Percentiles rank a stretch among this genome's conserved stretches.
Evolutionary conservation across 2,888 invertebrate species (phyloP).

Genomic region (Anthrax anthrax): DNA sequence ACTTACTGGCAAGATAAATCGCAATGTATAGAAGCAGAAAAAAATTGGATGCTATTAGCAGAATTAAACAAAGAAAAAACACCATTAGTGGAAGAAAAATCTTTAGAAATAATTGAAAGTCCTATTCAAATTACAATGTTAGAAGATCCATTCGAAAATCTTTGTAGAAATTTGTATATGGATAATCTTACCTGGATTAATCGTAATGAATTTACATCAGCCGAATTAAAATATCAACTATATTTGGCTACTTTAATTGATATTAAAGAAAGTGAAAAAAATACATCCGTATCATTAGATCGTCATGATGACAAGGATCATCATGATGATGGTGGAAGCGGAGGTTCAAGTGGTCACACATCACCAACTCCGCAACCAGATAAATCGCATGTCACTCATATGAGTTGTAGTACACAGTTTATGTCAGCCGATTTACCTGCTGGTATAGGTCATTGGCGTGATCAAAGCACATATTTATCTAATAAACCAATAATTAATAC

Average conservation of each 20-base stretch:
- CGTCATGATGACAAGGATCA: constrained; percentile 36
- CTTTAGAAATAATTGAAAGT: background rate
- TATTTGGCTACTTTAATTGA: constrained; percentile 30
- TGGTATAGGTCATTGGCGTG: constrained; percentile 68
- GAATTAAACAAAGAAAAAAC: background rate
- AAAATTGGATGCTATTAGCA: constrained; percentile 30
- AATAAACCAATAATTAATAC: constrained; percentile 36
- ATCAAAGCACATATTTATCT: constrained; percentile 62
- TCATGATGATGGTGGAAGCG: constrained; percentile 45
- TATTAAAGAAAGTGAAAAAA: constrained; percentile 17
- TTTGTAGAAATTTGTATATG: constrained; percentile 22
- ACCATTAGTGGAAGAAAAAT: background rate
- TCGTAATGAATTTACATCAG: constrained; percentile 47
- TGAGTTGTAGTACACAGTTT: constrained; percentile 42
- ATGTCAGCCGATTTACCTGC: constrained; percentile 62
- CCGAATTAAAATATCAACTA: constrained; percentile 47
- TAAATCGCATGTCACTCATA: constrained; percentile 14
- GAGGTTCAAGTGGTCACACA: constrained; percentile 39
- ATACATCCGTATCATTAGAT: background rate
- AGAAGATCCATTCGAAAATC: background rate
- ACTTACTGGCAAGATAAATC: constrained; percentile 47
- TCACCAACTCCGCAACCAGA: constrained; percentile 24
- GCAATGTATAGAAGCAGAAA: constrained; percentile 52
- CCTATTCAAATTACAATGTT: background rate
- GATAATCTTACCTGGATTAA: constrained; percentile 47